Percentiles rank a stretch among this genome's conserved stretches.
phyloP scores from a whole-genome alignment of 2,888 invertebrate genomes.

The Athalia cordata region DNA sequence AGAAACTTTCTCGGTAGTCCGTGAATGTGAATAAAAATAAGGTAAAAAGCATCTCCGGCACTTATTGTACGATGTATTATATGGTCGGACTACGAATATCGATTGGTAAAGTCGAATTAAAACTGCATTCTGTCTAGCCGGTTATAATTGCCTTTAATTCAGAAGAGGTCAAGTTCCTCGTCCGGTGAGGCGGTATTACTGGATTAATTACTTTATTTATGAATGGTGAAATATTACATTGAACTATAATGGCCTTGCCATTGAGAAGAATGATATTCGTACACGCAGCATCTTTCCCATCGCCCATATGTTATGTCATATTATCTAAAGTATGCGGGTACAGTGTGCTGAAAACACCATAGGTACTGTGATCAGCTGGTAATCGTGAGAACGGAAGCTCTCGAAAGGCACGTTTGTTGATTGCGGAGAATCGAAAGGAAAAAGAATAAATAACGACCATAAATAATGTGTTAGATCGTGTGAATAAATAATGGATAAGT shows the following conservation, averaged over 20 bases:
- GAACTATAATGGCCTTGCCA: neutral
- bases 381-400: constrained; percentile 28
- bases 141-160: neutral
- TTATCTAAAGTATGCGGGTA: constrained; percentile 13
- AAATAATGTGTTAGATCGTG: neutral
- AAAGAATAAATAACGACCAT: neutral
- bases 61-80: too few species aligned
- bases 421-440: neutral
- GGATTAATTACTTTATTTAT: constrained; percentile 12
- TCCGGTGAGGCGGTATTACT: neutral
- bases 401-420: neutral
- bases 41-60: too few species aligned
- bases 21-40: too few species aligned
- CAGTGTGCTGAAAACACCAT: constrained; percentile 32
- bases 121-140: neutral
- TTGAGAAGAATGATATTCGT: too few species aligned
- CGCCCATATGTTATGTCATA: neutral
- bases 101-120: too few species aligned
- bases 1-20: too few species aligned
- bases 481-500: neutral
- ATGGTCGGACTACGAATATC: too few species aligned
- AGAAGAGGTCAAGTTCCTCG: neutral
- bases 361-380: neutral
- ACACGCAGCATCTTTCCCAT: too few species aligned
- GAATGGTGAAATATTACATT: constrained; percentile 11